phyloP scores from a whole-genome alignment of 2,113 vertebrate species.

The Anarhynchus alexandrinus region DNA sequence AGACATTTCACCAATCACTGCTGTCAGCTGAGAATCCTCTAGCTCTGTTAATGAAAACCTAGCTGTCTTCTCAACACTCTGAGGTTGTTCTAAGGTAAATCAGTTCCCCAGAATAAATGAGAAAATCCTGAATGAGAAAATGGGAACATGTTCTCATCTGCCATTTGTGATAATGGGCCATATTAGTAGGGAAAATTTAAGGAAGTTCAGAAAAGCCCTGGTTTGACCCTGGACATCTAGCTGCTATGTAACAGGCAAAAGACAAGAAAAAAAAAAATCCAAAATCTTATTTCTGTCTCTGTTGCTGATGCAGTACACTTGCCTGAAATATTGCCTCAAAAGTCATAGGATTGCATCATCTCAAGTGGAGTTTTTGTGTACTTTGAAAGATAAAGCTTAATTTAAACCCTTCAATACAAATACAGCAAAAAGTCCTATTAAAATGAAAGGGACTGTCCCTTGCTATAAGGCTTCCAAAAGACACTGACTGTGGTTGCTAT shows the following conservation, averaged over 20 bases:
- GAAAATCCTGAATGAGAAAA: not conserved
- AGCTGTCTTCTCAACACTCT: not conserved
- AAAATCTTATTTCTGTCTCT: not conserved
- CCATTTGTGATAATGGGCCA: not conserved
- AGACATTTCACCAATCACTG: not conserved
- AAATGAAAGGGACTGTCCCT: not conserved
- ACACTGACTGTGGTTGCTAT: not conserved
- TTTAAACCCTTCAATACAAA: not conserved
- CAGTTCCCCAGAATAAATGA: not conserved
- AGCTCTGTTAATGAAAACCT: not conserved
- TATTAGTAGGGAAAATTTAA: not conserved
- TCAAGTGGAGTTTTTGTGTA: not conserved
- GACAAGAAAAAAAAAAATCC: not conserved
- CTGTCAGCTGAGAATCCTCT: not conserved
- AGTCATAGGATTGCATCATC: not conserved
- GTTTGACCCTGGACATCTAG: not conserved
- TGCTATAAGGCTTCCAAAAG: not conserved
- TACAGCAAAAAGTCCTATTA: not conserved
- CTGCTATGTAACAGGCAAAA: not conserved
- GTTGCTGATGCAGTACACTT: not conserved
- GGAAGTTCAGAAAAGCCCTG: not conserved
- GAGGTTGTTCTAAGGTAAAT: not conserved
- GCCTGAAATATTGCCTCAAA: not conserved
- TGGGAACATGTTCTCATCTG: not conserved
- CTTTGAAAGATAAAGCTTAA: not conserved